These are phyloP conservation scores for Furcifer pardalis DNA, from an alignment of 2,797 vertebrate genomes.

Conservation along the genomic window DNA sequence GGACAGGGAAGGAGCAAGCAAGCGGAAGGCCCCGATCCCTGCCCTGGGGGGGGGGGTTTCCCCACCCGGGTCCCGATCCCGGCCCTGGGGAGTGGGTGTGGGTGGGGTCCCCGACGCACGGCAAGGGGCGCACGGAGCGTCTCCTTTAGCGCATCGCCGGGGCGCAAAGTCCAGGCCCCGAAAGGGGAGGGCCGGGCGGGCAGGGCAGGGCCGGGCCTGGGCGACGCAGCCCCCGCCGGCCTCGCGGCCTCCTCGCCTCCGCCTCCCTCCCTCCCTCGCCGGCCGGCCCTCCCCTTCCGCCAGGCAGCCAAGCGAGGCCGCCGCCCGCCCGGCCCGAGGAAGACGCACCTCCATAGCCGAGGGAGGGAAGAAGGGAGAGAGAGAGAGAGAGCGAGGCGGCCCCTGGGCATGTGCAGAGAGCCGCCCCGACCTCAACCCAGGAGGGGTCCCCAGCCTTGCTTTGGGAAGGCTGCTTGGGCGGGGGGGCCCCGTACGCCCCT, in stretches of 20 bases:
- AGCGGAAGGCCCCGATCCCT: too few relatives aligned
- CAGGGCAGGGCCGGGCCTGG: too few relatives aligned
- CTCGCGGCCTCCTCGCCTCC: constrained; percentile 22
- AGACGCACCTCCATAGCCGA: too few relatives aligned
- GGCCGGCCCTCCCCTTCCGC: constrained; percentile 10
- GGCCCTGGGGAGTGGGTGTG: constrained; percentile 4
- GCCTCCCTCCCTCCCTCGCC: neutral
- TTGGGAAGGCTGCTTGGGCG: too few relatives aligned
- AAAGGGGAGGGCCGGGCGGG: too few relatives aligned
- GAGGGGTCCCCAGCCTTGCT: too few relatives aligned
- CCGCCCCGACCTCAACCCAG: too few relatives aligned
- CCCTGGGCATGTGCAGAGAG: neutral
- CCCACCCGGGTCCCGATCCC: too few relatives aligned
- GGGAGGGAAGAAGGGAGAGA: neutral
- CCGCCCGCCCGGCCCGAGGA: neutral
- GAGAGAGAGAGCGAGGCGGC: too few relatives aligned
- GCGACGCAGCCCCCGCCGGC: neutral
- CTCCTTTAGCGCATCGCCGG: neutral
- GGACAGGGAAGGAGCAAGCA: neutral
- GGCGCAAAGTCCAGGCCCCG: constrained; percentile 27
- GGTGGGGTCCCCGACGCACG: constrained; percentile 30
- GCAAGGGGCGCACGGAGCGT: neutral
- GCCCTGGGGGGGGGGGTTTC: neutral
- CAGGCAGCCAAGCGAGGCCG: neutral
- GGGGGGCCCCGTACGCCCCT: too few relatives aligned